These are phyloP conservation scores for Stegophylla sp. DNA, from an alignment of 2,888 invertebrate genomes.

Conservation along the genomic window DNA sequence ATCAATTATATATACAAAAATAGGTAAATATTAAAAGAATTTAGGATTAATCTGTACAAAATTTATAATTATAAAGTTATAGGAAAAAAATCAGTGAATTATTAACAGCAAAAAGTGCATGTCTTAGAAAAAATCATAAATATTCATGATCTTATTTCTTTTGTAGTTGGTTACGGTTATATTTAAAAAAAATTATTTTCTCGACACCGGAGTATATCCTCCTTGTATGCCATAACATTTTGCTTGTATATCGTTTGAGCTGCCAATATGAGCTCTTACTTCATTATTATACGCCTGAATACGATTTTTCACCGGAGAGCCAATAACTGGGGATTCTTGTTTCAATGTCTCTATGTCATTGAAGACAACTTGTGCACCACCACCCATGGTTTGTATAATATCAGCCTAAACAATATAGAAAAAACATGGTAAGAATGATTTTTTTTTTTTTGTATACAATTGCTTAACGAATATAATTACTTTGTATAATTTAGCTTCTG, in stretches of 20 bases:
- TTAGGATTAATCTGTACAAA: constrained; percentile 11
- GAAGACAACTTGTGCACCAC: constrained; percentile 94
- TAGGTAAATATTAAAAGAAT: not conserved
- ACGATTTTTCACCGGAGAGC: constrained; percentile 41
- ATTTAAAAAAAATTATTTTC: constrained; percentile 15
- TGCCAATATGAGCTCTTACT: constrained; percentile 41
- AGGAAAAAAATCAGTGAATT: constrained; percentile 5
- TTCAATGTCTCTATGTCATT: constrained; percentile 90
- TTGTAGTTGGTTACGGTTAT: too few species aligned
- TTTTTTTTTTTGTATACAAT: not conserved
- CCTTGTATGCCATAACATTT: constrained; percentile 52
- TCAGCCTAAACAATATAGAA: constrained; percentile 73
- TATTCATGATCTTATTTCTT: too few species aligned
- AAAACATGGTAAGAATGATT: not conserved
- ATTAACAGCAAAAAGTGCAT: constrained; percentile 31
- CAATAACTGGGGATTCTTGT: constrained; percentile 74
- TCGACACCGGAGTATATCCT: constrained; percentile 29
- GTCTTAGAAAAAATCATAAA: not conserved
- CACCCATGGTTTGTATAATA: constrained; percentile 89
- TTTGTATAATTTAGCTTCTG: constrained; percentile 92
- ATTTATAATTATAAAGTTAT: constrained; percentile 5
- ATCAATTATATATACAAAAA: too few species aligned
- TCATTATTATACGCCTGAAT: constrained; percentile 50
- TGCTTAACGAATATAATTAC: constrained; percentile 64
- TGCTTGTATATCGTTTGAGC: constrained; percentile 19